Base-by-base conservation (phyloP, 2,113 vertebrate species). In the Sclerurus mexicanus region DNA sequence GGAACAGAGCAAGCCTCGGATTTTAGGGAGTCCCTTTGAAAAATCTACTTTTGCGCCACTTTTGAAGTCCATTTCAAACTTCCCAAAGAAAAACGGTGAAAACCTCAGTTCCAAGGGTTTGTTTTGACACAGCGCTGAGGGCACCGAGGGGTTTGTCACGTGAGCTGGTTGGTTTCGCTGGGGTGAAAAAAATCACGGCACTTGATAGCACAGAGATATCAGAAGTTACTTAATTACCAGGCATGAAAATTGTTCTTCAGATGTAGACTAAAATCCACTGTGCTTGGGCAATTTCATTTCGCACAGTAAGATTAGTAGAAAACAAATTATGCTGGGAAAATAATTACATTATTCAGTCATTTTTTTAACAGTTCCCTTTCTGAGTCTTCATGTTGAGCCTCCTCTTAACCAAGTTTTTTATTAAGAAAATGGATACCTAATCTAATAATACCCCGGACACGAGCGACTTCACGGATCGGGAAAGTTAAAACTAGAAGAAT, bases 381-480 rank as follows among this genome's bases (percentile, higher is more conserved):
- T 44, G 35, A 86, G 59, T 71, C 67, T 73, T 80, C 10, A 6
- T 8, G 24, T 28, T 68, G 28, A 84, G 42, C 35, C 27, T 49
- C 53, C 49, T 49, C 72, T 86, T 64, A 81, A 7, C 33, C 81
- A 82, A 27, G 49, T 9, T 91, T 87, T 85, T 77, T 83, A 71
- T 80, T 91, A 85, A 39, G 81, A 94, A 93, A 93, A 92, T 47
- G 21, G 78, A 89, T 69, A 93, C 42, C 22, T n/a, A 72, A 90
- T 63, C 87, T 82, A 91, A 74, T 80, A 87, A 95, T 39, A 94
- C 17, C 68, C 55, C 52, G 28, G 55, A 52, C 52, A 84, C 8
- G 10, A 77, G 62, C 2, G 0, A 78, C 80, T 71, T 93, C 62
- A 68, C 14, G 7, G 88, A 80, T 9, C 58, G 68, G 64, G 87